Evolutionary conservation across 2,888 invertebrate species (phyloP), one percentile per base, ranked within the genome.

Genomic region (Abrostola tripartita): DNA sequence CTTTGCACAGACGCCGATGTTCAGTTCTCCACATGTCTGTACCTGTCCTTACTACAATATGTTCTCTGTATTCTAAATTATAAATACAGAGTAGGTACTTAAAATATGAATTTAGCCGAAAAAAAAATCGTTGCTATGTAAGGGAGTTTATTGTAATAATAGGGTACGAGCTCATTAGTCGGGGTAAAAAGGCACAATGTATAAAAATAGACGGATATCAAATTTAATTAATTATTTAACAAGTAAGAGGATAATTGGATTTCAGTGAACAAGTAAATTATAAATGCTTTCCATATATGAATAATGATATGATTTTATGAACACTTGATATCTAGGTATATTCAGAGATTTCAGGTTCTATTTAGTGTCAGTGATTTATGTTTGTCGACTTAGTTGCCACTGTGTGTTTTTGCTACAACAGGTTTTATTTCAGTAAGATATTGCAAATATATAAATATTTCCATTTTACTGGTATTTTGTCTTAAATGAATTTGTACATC

Each of bases 1-100:
- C 52, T 54, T 63, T 50, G 47, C 47, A 24, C 24, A 37, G 38
- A 36, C 44, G 14, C 9, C 40, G 40, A 40, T 7, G 14, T 24
- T 24, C 24, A 24, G 4, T 24, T 24, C 24, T 24, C 24, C 1
- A 24, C 4, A 24, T 24, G 24, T 24, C 4, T 24, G 24, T 24
- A 24, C 4, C 1, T 24, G 24, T 24, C 24, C 24, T 24, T 24
- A 24, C 24, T 24, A 24, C 24, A 24, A 1, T 4, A 24, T 24
- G 24, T 24, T 24, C 24, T 4, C 24, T 24, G 24, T n/a, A n/a
- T n/a, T n/a, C n/a, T n/a, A n/a, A n/a, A n/a, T n/a, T n/a, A n/a
- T n/a, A n/a, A n/a, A n/a, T n/a, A n/a, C n/a, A n/a, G n/a, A n/a
- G n/a, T n/a, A n/a, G n/a, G n/a, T n/a, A n/a, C n/a, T n/a, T n/a